Evolutionary conservation across 2,888 invertebrate species (phyloP).

Genomic region (Junonia oenone): DNA sequence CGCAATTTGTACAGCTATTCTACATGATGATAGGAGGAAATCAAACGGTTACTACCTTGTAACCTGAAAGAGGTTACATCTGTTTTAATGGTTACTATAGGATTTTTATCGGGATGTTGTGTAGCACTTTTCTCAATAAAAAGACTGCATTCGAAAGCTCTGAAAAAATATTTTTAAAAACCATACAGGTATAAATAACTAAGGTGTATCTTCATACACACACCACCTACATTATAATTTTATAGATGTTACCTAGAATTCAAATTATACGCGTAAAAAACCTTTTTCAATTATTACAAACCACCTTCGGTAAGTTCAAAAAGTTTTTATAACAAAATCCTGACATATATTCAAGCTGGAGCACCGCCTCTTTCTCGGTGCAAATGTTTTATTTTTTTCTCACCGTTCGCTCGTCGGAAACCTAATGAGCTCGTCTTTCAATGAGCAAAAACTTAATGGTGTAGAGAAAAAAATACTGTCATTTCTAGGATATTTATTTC

Average conservation of each 20-base stretch:
- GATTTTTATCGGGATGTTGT: too few relatives aligned
- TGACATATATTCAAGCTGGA: neutral
- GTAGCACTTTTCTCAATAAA: too few relatives aligned
- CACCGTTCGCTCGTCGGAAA: conserved; percentile 2
- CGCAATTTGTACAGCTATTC: conserved; percentile 11
- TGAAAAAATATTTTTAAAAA: too few relatives aligned
- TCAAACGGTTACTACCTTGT: too few relatives aligned
- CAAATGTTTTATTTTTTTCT: conserved; percentile 1
- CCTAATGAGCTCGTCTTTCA: conserved; percentile 1
- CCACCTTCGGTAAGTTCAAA: neutral
- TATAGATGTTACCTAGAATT: too few relatives aligned
- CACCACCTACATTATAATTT: too few relatives aligned
- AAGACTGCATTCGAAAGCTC: too few relatives aligned
- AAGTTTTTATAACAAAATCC: neutral
- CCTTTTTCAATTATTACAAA: neutral
- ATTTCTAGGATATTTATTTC: neutral
- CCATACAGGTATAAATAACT: too few relatives aligned
- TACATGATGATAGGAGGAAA: neutral
- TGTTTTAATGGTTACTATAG: too few relatives aligned
- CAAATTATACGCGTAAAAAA: too few relatives aligned
- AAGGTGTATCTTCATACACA: too few relatives aligned
- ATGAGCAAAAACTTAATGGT: conserved; percentile 9
- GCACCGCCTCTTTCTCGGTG: neutral
- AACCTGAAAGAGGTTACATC: too few relatives aligned
- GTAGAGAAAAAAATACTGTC: neutral